These are phyloP conservation scores for Chionodraco myersi DNA, from an alignment of 2,113 vertebrate species.

Conservation along the genomic window DNA sequence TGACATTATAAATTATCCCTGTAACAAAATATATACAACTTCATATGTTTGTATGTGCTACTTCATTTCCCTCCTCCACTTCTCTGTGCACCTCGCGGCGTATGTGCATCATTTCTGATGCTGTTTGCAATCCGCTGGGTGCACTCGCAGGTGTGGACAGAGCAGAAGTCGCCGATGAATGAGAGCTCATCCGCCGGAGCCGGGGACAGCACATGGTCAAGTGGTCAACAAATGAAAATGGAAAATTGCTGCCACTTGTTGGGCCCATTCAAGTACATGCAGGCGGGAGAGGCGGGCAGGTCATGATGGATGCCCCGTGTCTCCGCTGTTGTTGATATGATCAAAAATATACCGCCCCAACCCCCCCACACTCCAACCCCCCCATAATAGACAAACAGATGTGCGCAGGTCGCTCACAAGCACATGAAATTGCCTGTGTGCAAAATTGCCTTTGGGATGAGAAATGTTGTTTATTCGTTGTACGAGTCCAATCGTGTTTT, in stretches of 20 bases:
- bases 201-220: conserved; percentile 84
- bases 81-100: conserved; percentile 11
- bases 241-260: conserved; percentile 86
- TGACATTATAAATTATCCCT: no score
- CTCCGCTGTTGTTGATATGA: conserved; percentile 77
- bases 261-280: conserved; percentile 76
- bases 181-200: conserved; percentile 72
- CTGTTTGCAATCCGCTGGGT: conserved; percentile 3
- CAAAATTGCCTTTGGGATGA: conserved; percentile 76
- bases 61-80: background rate
- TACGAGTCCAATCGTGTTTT: conserved; percentile 66
- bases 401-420: conserved; percentile 51
- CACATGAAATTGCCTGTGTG: conserved; percentile 72
- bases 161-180: conserved; percentile 66
- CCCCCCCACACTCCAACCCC: background rate
- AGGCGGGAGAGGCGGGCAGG: conserved; percentile 70
- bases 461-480: conserved; percentile 67
- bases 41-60: background rate
- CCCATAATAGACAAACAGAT: conserved; percentile 71
- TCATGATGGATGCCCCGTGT: conserved; percentile 78
- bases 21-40: background rate
- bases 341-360: conserved; percentile 52
- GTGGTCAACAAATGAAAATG: conserved; percentile 87
- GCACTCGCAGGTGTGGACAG: conserved; percentile 37
- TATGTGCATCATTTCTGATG: conserved; percentile 44